Percentiles rank a stretch among this genome's conserved stretches.
Conservation (phyloP, 2,888 invertebrate genomes). For the Palloptera scutellata region DNA sequence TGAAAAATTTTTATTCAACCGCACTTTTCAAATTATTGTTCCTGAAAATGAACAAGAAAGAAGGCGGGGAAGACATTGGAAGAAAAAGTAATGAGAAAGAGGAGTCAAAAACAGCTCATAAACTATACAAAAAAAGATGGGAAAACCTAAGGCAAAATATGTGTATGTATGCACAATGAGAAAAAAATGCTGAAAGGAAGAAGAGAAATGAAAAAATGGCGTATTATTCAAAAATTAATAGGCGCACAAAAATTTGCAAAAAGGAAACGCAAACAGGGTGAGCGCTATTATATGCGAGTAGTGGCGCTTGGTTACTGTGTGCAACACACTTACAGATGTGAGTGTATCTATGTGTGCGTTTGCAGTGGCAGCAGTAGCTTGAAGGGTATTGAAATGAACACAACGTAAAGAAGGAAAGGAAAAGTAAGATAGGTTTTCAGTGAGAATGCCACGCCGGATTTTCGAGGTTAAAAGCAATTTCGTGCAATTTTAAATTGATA, state of each 20-base stretch:
- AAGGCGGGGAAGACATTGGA: background rate
- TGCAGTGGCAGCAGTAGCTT: background rate
- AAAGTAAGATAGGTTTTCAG: conserved; percentile 23
- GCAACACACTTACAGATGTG: conserved; percentile 37
- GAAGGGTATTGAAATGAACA: background rate
- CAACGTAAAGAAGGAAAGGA: too few species aligned
- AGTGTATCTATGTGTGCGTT: background rate
- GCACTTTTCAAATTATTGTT: conserved; percentile 51
- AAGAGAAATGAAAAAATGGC: conserved; percentile 12
- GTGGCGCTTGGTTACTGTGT: conserved; percentile 26
- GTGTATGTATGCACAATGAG: too few species aligned
- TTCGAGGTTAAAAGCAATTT: conserved; percentile 20
- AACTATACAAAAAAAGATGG: conserved; percentile 4
- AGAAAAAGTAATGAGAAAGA: conserved; percentile 9
- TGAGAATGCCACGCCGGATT: conserved; percentile 36
- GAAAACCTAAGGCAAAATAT: conserved; percentile 8
- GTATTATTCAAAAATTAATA: conserved; percentile 14
- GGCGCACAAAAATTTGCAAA: conserved; percentile 6
- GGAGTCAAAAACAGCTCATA: conserved; percentile 15
- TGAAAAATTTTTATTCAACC: conserved; percentile 38
- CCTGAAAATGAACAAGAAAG: conserved; percentile 44
- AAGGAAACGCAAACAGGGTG: conserved; percentile 5
- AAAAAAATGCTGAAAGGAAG: background rate
- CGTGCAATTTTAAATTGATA: conserved; percentile 49
- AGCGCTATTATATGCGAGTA: too few species aligned